Conservation (phyloP, 2,113 vertebrate species). For the Microtus montanus region DNA sequence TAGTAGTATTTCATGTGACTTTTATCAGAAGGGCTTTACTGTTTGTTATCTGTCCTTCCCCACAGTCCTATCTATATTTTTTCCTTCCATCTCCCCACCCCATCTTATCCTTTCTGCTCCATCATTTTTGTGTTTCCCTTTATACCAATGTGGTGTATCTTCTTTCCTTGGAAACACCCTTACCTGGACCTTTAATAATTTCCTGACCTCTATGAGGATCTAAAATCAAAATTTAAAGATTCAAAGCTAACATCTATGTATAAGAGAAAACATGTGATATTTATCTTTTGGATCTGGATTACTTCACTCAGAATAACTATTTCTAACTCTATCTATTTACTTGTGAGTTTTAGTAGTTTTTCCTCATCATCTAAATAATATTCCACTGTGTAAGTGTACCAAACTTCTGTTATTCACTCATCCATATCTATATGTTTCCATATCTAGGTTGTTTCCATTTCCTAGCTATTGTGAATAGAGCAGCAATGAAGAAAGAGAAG, state of each 20-base stretch:
- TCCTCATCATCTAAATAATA: background rate
- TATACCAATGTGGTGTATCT: background rate
- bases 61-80: background rate
- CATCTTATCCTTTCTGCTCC: background rate
- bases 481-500: no score
- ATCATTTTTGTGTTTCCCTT: background rate
- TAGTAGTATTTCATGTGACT: background rate
- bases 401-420: background rate
- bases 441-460: background rate
- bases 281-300: background rate
- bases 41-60: background rate
- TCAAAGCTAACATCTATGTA: background rate
- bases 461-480: background rate
- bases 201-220: background rate
- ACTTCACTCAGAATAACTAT: background rate
- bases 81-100: background rate
- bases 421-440: no score
- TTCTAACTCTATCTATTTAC: background rate
- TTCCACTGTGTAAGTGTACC: background rate
- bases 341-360: background rate
- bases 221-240: background rate
- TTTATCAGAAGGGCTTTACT: background rate
- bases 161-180: background rate
- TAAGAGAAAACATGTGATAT: background rate
- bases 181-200: background rate